A percentile compares a stretch with the other conserved stretches of the same genome.
These are phyloP conservation scores for Zeus faber DNA, from an alignment of 2,113 vertebrate species.

Conservation along the genomic window DNA sequence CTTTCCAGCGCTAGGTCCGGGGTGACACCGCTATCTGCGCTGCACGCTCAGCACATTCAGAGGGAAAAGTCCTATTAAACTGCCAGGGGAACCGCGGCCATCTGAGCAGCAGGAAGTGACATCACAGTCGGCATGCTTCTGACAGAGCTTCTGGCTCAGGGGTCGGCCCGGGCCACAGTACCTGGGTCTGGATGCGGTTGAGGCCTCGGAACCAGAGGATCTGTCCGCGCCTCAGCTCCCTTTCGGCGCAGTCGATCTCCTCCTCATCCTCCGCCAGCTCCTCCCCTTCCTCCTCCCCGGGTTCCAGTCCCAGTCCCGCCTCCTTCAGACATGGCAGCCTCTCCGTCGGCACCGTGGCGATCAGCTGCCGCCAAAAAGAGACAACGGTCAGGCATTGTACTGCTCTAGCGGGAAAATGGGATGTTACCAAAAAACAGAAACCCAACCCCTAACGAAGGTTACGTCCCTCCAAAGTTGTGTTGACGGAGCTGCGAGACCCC, in stretches of 20 bases:
- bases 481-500: too few relatives aligned
- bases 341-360: constrained; percentile 84
- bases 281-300: constrained; percentile 83
- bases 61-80: neutral
- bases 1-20: too few relatives aligned
- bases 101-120: neutral
- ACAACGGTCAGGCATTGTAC: too few relatives aligned
- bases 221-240: constrained; percentile 87
- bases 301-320: constrained; percentile 82
- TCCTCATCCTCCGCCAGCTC: constrained; percentile 88
- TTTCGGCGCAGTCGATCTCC: constrained; percentile 89
- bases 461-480: too few relatives aligned
- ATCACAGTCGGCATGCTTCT: neutral
- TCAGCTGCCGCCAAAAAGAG: constrained; percentile 75
- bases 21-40: too few relatives aligned
- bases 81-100: constrained; percentile 19
- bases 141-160: constrained; percentile 1
- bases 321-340: constrained; percentile 88
- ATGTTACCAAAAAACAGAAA: too few relatives aligned
- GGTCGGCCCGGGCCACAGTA: constrained; percentile 51
- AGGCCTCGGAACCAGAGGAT: constrained; percentile 94
- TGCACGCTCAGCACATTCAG: too few relatives aligned
- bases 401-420: too few relatives aligned
- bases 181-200: constrained; percentile 92
- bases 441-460: too few relatives aligned